Evolutionary conservation across 2,113 vertebrate genomes (phyloP).

Genomic region (Salvelinus namaycush): DNA sequence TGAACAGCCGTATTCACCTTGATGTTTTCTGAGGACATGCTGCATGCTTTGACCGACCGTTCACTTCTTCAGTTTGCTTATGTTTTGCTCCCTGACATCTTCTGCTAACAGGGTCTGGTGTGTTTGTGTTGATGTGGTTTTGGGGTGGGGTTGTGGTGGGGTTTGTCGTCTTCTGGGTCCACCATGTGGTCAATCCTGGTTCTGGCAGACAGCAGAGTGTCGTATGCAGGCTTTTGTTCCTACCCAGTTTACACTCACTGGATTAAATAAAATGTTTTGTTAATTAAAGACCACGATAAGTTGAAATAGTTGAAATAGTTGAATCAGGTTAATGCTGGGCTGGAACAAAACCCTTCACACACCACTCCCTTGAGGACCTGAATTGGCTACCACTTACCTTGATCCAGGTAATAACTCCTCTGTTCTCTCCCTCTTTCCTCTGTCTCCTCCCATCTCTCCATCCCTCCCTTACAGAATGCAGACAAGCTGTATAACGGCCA

Average conservation of each 20-base stretch:
- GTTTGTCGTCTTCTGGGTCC: background rate
- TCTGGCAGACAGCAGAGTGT: background rate
- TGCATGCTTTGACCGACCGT: conserved; percentile 6
- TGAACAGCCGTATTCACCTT: conserved; percentile 5
- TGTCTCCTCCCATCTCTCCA: conserved; percentile 1
- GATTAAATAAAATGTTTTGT: background rate
- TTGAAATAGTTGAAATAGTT: background rate
- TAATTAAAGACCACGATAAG: background rate
- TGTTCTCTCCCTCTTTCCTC: conserved; percentile 5
- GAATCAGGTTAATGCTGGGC: background rate
- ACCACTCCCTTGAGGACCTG: background rate
- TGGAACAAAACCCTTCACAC: background rate
- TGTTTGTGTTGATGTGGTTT: background rate
- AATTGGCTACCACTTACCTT: background rate
- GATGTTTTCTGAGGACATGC: background rate
- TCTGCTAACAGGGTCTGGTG: background rate
- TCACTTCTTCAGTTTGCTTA: conserved; percentile 1
- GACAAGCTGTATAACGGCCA: conserved; percentile 74
- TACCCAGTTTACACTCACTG: background rate
- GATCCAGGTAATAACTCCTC: background rate
- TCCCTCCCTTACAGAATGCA: conserved; percentile 72
- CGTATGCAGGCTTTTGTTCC: background rate
- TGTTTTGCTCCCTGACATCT: background rate
- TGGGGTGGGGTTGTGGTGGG: background rate
- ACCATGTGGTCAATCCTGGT: background rate